A percentile compares a stretch with the other conserved stretches of the same genome.
phyloP scores from a whole-genome alignment of 2,888 invertebrate genomes.

The Mylabris sibirica region DNA sequence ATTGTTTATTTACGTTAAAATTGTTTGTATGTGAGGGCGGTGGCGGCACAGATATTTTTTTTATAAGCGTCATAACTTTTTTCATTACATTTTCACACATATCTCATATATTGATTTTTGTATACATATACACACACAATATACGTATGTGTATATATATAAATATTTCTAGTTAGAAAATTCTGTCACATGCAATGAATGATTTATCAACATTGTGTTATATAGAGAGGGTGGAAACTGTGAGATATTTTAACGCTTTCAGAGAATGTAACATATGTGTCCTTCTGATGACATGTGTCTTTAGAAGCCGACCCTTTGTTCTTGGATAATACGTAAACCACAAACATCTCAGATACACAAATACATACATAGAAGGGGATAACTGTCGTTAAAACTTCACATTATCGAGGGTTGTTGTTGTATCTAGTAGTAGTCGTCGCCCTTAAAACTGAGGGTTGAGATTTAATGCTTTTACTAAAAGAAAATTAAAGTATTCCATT shows the following conservation, averaged over 20 bases:
- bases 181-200: slow-evolving; percentile 39
- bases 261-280: slow-evolving; percentile 43
- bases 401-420: slow-evolving; percentile 16
- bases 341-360: slow-evolving; percentile 19
- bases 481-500: not conserved
- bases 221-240: slow-evolving; percentile 32
- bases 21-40: not conserved
- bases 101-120: not conserved
- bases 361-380: not conserved
- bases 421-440: slow-evolving; percentile 10
- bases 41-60: not conserved
- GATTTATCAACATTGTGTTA: slow-evolving; percentile 37
- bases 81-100: slow-evolving; percentile 1
- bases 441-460: not conserved
- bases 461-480: slow-evolving; percentile 19
- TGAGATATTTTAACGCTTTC: slow-evolving; percentile 41
- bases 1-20: slow-evolving; percentile 11
- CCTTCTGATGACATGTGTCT: slow-evolving; percentile 32
- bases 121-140: not conserved
- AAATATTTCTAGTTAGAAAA: slow-evolving; percentile 24
- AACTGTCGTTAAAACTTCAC: slow-evolving; percentile 10
- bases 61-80: slow-evolving; percentile 1
- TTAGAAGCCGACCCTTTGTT: slow-evolving; percentile 28
- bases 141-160: slow-evolving; percentile 7
- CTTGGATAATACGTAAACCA: slow-evolving; percentile 21